Evolutionary conservation across 2,888 invertebrate genomes (phyloP), one percentile per base, ranked within the genome.

Genomic region (Lutraria lutraria): DNA sequence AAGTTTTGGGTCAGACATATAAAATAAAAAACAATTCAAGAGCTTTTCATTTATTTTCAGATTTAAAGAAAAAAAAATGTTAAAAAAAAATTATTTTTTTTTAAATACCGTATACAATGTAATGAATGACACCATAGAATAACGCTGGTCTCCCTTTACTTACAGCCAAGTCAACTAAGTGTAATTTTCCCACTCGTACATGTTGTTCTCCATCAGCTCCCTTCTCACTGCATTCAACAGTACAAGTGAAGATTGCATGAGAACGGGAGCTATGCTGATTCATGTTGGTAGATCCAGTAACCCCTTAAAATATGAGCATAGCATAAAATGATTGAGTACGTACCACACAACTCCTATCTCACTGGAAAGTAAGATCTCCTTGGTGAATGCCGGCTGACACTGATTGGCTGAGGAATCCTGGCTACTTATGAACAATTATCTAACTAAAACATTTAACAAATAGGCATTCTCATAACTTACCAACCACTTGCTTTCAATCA

Each of bases 191-290:
- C 97, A 99, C 98, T 96, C 98, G 98, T 60, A 99, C 98, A 95
- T 98, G 98, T 94, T 98, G 98, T 95, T 98, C 98, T 1, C 98
- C 98, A 95, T 98, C 98, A 2, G 97, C 98, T 10, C 96, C 98
- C 87, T 98, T 97, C 96, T 98, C 98, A 97, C 99, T 99, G 92
- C 99, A 98, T 97, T 99, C 99, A 76, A 99, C 98, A 0, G 99
- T 99, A 83, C 99, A 99, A n/a, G 99, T 99, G 97, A 99, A 99
- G 94, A 99, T 99, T 13, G 99, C 99, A 97, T 99, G 99, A 0
- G 99, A 99, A 83, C 99, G 97, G 0, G 99, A 99, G 94, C 99
- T 99, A 96, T 98, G 98, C 19, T 98, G 98, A 97, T 99, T 99
- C 99, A 99, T 99, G 93, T 99, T 98, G 0, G 99, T 99, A 0